phyloP scores from a whole-genome alignment of 2,888 invertebrate species.

The Rosalia funebris region DNA sequence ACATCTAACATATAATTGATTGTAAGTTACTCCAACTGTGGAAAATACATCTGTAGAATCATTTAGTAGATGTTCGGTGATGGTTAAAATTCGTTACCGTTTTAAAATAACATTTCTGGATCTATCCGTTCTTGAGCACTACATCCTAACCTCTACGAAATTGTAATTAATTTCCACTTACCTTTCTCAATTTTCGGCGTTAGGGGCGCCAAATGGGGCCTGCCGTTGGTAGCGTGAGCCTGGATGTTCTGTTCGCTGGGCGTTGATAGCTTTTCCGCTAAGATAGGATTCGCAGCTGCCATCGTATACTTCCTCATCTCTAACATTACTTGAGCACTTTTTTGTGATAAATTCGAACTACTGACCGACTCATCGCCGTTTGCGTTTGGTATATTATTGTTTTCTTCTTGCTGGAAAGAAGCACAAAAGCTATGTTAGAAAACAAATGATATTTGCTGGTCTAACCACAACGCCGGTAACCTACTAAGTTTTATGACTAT shows the following conservation, averaged over 20 bases:
- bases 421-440: not conserved
- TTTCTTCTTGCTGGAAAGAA: constrained; percentile 65
- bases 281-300: constrained; percentile 85
- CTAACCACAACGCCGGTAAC: too few relatives aligned
- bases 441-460: too few relatives aligned
- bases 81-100: too few relatives aligned
- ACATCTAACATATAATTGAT: too few relatives aligned
- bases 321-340: constrained; percentile 57
- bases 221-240: constrained; percentile 35
- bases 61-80: too few relatives aligned
- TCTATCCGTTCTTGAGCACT: too few relatives aligned
- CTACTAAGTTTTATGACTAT: too few relatives aligned
- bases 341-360: constrained; percentile 51
- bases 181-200: constrained; percentile 64
- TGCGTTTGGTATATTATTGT: constrained; percentile 62
- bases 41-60: too few relatives aligned
- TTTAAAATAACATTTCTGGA: too few relatives aligned
- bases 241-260: constrained; percentile 63
- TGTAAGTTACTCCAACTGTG: too few relatives aligned
- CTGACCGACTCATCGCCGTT: constrained; percentile 47
- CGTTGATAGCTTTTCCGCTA: constrained; percentile 80
- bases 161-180: too few relatives aligned
- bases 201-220: constrained; percentile 60
- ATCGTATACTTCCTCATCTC: constrained; percentile 73
- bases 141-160: too few relatives aligned